Conservation (phyloP, 1,140 invertebrate species). For the Pseudomyrmex gracilis region DNA sequence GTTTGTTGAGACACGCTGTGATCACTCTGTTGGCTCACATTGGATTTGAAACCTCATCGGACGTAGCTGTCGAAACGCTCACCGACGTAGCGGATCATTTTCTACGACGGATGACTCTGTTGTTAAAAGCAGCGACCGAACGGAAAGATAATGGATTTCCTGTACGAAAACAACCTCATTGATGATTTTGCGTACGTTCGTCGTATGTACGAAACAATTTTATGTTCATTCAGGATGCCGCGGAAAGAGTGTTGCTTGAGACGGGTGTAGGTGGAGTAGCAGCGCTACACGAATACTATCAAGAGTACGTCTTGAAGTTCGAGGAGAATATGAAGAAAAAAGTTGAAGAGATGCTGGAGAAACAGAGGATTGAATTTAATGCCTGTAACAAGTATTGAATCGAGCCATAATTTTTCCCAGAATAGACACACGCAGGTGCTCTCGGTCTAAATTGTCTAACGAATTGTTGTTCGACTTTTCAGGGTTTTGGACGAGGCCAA, state of each 20-base stretch:
- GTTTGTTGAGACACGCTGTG: slow-evolving; percentile 81
- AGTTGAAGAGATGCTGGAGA: slow-evolving; percentile 83
- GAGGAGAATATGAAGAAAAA: slow-evolving; percentile 83
- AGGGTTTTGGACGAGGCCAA: slow-evolving; percentile 83
- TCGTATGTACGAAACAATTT: not conserved
- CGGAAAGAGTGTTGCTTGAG: slow-evolving; percentile 87
- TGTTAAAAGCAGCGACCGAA: slow-evolving; percentile 86
- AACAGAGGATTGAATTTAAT: slow-evolving; percentile 84
- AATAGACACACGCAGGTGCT: not conserved
- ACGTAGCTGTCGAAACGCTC: slow-evolving; percentile 86
- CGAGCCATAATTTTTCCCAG: not conserved
- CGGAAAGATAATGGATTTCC: slow-evolving; percentile 86
- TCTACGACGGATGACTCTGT: slow-evolving; percentile 84
- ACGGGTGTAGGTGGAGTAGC: slow-evolving; percentile 86
- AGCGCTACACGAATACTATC: slow-evolving; percentile 86
- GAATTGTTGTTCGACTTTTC: slow-evolving; percentile 41
- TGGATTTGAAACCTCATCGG: slow-evolving; percentile 84
- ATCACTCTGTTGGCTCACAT: slow-evolving; percentile 83
- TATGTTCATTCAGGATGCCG: slow-evolving; percentile 83
- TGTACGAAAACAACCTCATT: slow-evolving; percentile 75
- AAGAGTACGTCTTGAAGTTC: slow-evolving; percentile 85
- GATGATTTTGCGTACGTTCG: not conserved
- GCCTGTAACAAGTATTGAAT: slow-evolving; percentile 77
- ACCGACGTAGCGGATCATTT: slow-evolving; percentile 86
- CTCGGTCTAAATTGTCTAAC: not conserved